phyloP scores from a whole-genome alignment of 2,797 vertebrate genomes.

The Adelosebastes latens region DNA sequence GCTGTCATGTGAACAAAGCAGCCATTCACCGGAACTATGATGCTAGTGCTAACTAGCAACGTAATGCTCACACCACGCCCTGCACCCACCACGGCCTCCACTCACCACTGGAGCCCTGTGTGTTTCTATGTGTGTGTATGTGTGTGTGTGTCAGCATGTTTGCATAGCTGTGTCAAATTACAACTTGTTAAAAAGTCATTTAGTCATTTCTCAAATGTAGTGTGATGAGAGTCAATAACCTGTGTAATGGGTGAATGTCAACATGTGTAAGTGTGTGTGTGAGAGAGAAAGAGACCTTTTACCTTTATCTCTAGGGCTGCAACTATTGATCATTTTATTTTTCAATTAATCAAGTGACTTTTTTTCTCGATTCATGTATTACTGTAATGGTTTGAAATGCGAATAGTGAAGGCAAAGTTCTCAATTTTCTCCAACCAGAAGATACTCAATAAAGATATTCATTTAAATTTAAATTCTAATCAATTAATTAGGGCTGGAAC shows the following conservation, averaged over 20 bases:
- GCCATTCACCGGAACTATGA: slow-evolving; percentile 84
- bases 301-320: not conserved
- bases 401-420: not conserved
- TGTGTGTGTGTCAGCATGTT: slow-evolving; percentile 65
- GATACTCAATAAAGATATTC: not conserved
- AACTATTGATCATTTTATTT: not conserved
- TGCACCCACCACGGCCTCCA: slow-evolving; percentile 55
- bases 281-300: not conserved
- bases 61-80: slow-evolving; percentile 80
- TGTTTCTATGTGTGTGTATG: not conserved
- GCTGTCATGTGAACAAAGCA: slow-evolving; percentile 86
- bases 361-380: not conserved
- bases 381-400: not conserved
- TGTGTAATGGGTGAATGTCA: slow-evolving; percentile 32
- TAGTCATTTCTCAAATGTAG: slow-evolving; percentile 62
- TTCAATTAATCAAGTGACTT: not conserved
- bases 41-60: slow-evolving; percentile 75
- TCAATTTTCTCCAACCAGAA: not conserved
- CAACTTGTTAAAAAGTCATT: slow-evolving; percentile 78
- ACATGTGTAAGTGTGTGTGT: slow-evolving; percentile 3
- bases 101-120: slow-evolving; percentile 46
- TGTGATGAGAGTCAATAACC: slow-evolving; percentile 53
- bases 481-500: not conserved
- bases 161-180: slow-evolving; percentile 81
- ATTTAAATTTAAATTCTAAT: not conserved